phyloP scores from a whole-genome alignment of 2,888 invertebrate genomes.

The Polyommatus icarus region DNA sequence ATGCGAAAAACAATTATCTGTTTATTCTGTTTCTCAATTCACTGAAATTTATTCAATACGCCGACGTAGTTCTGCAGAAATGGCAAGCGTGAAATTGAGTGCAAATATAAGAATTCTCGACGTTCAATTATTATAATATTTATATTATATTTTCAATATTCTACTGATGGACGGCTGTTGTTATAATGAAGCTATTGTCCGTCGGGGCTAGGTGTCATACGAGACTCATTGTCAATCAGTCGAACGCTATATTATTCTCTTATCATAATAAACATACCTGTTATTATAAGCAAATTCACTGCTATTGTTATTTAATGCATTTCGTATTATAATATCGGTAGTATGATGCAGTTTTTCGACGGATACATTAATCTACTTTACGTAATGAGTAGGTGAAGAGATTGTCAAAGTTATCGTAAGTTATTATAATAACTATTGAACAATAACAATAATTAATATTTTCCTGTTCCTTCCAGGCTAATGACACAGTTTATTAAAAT shows the following conservation, averaged over 20 bases:
- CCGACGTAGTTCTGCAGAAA: slow-evolving; percentile 40
- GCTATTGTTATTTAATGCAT: neutral
- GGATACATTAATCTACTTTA: too few species aligned
- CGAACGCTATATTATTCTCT: slow-evolving; percentile 60
- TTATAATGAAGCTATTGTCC: slow-evolving; percentile 71
- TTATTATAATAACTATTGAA: neutral
- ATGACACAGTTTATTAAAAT: neutral
- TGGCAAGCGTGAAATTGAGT: slow-evolving; percentile 41
- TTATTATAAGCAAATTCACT: too few species aligned
- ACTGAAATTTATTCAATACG: slow-evolving; percentile 1
- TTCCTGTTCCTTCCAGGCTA: neutral
- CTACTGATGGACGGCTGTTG: slow-evolving; percentile 54
- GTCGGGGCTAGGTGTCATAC: slow-evolving; percentile 59
- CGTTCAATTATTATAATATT: slow-evolving; percentile 54
- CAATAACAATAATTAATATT: neutral
- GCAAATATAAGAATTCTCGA: slow-evolving; percentile 46
- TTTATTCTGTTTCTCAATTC: neutral
- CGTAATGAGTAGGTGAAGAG: neutral
- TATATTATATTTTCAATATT: slow-evolving; percentile 55
- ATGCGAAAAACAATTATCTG: neutral
- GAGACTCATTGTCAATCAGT: slow-evolving; percentile 60
- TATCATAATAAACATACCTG: slow-evolving; percentile 4
- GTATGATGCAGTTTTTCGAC: neutral
- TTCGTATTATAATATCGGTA: neutral
- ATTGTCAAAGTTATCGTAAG: neutral